These are phyloP conservation scores for Sialia sialis DNA, from an alignment of 2,113 vertebrate genomes.

Conservation along the genomic window DNA sequence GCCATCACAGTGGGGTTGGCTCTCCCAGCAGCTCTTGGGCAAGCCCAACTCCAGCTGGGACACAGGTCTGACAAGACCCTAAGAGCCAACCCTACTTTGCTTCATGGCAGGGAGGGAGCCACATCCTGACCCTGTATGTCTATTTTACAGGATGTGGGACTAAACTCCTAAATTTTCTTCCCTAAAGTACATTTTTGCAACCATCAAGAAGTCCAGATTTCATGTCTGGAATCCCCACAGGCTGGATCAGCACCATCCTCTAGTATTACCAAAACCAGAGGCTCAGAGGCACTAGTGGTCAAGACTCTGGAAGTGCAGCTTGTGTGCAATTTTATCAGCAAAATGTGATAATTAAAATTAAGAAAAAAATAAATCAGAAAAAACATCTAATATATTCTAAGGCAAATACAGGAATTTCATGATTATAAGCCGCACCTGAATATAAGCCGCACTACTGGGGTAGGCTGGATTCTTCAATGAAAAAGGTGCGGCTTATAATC, in stretches of 20 bases:
- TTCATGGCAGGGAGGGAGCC: background rate
- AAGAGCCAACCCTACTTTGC: background rate
- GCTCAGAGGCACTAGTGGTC: background rate
- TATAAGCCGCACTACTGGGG: too few species aligned
- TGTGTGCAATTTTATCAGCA: background rate
- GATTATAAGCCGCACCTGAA: too few species aligned
- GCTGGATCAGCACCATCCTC: background rate
- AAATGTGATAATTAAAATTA: background rate
- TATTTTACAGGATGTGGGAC: background rate
- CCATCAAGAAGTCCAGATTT: background rate
- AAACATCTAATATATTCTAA: background rate
- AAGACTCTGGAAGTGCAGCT: background rate
- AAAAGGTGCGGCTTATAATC: too few species aligned
- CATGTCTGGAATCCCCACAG: background rate
- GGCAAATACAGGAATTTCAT: too few species aligned
- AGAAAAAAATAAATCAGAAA: background rate
- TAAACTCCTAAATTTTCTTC: background rate
- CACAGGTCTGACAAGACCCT: background rate
- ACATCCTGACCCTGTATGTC: accelerated
- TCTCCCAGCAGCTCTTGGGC: background rate
- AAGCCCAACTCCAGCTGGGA: background rate
- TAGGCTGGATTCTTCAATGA: too few species aligned
- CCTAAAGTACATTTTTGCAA: background rate
- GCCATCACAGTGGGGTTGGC: background rate
- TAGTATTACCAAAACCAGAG: background rate